phyloP scores from a whole-genome alignment of 2,113 vertebrate species.

The Hirundichthys speculiger region DNA sequence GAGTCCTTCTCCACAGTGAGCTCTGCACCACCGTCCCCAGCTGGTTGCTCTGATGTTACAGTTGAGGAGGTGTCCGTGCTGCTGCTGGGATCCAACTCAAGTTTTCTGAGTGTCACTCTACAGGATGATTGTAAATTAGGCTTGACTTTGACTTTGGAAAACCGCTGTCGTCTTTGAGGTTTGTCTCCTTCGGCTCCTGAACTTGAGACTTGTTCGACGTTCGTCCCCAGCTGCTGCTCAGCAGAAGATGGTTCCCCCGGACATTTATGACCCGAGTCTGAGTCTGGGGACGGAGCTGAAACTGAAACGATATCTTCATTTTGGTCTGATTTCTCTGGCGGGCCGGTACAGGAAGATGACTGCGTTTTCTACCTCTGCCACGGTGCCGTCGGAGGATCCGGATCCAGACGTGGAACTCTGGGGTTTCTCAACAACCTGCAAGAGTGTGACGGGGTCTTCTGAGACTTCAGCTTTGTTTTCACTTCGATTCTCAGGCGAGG shows the following conservation, averaged over 20 bases:
- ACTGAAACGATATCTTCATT: constrained; percentile 1
- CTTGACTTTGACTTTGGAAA: constrained; percentile 54
- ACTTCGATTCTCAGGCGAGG: background rate
- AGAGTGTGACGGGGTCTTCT: background rate
- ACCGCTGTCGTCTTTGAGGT: constrained; percentile 32
- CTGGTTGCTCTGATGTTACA: constrained; percentile 14
- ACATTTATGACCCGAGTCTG: constrained; percentile 6
- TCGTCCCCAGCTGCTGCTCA: background rate
- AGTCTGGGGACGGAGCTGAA: constrained; percentile 1
- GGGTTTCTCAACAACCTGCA: background rate
- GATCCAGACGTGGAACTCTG: background rate
- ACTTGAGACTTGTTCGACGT: background rate
- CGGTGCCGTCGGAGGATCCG: background rate
- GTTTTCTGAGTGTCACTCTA: constrained; percentile 18
- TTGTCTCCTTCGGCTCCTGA: constrained; percentile 14
- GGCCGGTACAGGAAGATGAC: too few species aligned
- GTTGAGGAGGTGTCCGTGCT: background rate
- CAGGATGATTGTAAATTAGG: constrained; percentile 41
- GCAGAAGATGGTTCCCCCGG: constrained; percentile 1
- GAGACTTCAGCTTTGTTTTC: background rate
- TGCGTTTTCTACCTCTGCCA: background rate
- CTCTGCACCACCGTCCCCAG: background rate
- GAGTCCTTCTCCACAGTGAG: background rate
- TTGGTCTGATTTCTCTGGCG: constrained; percentile 1
- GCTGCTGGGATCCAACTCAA: background rate